phyloP scores from a whole-genome alignment of 2,888 invertebrate species.

The Lithophane socia region DNA sequence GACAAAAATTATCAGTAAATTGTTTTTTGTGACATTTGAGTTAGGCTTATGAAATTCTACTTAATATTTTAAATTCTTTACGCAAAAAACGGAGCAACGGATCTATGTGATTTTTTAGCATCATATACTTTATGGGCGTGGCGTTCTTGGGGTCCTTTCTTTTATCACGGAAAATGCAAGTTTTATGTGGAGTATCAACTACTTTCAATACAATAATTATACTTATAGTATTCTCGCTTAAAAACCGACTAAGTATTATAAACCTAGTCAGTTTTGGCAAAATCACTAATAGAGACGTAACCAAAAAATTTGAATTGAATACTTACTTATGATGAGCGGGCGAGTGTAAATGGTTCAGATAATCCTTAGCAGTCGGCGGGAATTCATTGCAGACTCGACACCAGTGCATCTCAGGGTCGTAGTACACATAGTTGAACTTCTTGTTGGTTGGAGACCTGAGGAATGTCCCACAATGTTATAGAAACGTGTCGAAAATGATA shows the following conservation, averaged over 20 bases:
- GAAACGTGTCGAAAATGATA: not conserved
- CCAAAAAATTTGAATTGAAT: not conserved
- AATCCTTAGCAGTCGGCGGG: constrained; percentile 96
- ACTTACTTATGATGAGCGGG: constrained; percentile 93
- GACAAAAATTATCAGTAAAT: too few species aligned
- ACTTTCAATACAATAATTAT: not conserved
- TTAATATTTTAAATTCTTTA: too few species aligned
- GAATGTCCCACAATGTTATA: constrained; percentile 7
- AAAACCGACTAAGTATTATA: not conserved
- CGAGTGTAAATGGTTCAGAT: constrained; percentile 95
- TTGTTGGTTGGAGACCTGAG: constrained; percentile 82
- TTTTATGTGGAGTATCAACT: too few species aligned
- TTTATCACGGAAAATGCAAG: too few species aligned
- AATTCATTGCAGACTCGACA: constrained; percentile 96
- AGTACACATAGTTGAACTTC: constrained; percentile 95
- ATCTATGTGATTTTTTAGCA: too few species aligned
- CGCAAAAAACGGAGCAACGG: too few species aligned
- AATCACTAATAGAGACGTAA: not conserved
- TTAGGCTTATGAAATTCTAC: too few species aligned
- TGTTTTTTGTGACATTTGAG: too few species aligned
- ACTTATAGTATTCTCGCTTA: not conserved
- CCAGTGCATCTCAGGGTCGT: constrained; percentile 98
- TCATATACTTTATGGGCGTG: too few species aligned
- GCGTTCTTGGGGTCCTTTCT: too few species aligned
- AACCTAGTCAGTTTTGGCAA: not conserved